A percentile compares a stretch with the other conserved stretches of the same genome.
phyloP scores from a whole-genome alignment of 2,113 vertebrate genomes.

The Mobula birostris region DNA sequence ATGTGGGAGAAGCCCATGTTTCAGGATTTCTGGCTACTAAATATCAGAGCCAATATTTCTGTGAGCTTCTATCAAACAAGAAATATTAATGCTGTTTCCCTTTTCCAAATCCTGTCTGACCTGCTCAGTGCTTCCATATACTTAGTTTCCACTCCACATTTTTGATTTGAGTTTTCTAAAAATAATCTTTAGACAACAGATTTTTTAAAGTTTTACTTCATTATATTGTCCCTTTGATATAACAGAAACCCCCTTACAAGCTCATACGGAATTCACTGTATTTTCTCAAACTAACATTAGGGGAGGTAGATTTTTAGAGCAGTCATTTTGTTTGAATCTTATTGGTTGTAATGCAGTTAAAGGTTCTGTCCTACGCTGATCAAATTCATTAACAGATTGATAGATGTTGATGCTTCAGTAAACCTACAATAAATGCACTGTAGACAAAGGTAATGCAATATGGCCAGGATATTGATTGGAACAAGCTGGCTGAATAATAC shows the following conservation, averaged over 20 bases:
- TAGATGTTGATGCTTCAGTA: constrained; percentile 29
- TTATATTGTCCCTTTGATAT: not conserved
- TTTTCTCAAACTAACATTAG: not conserved
- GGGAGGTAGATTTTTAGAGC: not conserved
- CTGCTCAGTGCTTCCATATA: not conserved
- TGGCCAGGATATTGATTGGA: constrained; percentile 31
- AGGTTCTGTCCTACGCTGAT: not conserved
- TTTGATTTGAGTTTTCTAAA: not conserved
- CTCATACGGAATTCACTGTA: not conserved
- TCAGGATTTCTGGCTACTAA: not conserved
- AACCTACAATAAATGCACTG: constrained; percentile 22
- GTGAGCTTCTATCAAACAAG: not conserved
- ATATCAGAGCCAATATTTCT: not conserved
- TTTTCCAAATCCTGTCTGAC: not conserved
- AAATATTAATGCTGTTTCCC: not conserved
- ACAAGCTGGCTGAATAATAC: constrained; percentile 29
- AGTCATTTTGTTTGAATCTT: not conserved
- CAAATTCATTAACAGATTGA: constrained; percentile 28
- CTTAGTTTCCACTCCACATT: not conserved
- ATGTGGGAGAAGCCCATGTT: not conserved
- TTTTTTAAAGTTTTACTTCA: not conserved
- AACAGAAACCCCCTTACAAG: not conserved
- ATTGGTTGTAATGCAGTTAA: constrained; percentile 16
- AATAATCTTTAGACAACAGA: not conserved
- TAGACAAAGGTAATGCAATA: constrained; percentile 24